Evolutionary conservation across 2,888 invertebrate species (phyloP).

Genomic region (Rhagonycha fulva): DNA sequence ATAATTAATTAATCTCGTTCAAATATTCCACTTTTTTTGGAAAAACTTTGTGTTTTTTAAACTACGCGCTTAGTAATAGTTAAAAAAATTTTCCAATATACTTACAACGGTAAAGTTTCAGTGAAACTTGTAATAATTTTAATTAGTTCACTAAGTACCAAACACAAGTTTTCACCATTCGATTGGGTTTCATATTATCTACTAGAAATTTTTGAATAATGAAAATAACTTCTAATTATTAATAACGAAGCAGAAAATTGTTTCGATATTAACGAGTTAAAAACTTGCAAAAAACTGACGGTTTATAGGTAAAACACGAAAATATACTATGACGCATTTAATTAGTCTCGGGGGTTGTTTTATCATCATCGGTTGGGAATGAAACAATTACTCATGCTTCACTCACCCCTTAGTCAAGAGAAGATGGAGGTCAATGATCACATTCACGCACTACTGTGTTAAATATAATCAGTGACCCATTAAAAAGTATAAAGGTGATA

Average conservation of each 20-base stretch:
- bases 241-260: background rate
- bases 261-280: slow-evolving; percentile 4
- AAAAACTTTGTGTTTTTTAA: background rate
- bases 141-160: background rate
- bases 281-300: slow-evolving; percentile 19
- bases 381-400: slow-evolving; percentile 27
- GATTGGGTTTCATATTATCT: background rate
- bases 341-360: slow-evolving; percentile 25
- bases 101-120: background rate
- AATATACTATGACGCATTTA: slow-evolving; percentile 28
- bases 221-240: background rate
- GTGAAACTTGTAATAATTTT: background rate
- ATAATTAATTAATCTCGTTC: background rate
- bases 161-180: background rate
- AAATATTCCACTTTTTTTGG: background rate
- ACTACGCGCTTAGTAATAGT: background rate
- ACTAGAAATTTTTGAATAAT: background rate
- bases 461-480: slow-evolving; percentile 17
- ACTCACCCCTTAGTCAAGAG: slow-evolving; percentile 12
- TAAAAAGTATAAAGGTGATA: background rate
- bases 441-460: slow-evolving; percentile 17
- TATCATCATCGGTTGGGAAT: slow-evolving; percentile 26
- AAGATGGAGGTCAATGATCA: slow-evolving; percentile 22
- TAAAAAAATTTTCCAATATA: background rate
- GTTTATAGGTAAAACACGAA: slow-evolving; percentile 8